Base-by-base conservation (phyloP, 2,113 vertebrate genomes). In the Phaethornis superciliosus region DNA sequence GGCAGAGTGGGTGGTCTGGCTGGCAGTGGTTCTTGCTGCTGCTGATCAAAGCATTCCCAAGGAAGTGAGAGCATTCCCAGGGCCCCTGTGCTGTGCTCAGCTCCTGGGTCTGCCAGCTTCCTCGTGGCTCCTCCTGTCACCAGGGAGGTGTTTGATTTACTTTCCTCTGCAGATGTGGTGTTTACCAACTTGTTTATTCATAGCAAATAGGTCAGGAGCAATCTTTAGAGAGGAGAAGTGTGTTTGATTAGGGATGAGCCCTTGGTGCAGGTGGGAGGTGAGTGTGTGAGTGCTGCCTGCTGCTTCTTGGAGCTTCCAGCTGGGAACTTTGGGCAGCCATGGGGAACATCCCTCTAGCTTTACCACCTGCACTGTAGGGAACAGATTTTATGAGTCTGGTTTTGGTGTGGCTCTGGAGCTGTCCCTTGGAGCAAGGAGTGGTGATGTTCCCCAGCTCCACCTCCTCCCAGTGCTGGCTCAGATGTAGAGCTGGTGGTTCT, bases 301-400 rank as follows among this genome's bases (percentile, higher is more conserved):
- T 0, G 1, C 64, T 54, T 23, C 52, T 49, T 0, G 0, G 28
- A 67, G 30, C 60, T 74, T 30, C 37, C n/a, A 16, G 70, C 81
- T 35, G 4, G 42, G 91, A 32, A 46, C 90, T 94, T 77, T 69
- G 79, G n/a, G 15, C 65, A 8, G 30, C 0, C 1, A 6, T 42
- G 59, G 42, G 28, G 20, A 35, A 22, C 12, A 0, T 21, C 1
- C 0, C 1, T 42, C 35, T 47, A 6, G 56, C 5, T 63, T 52
- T 51, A 19, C 51, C 69, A 3, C 23, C 47, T 30, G 26, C 8
- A 0, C 40, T 83, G 1, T 4, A 75, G 52, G 82, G 47, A 70
- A 8, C 0, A 0, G 9, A 24, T 21, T 35, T 56, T 58, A 46
- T 68, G 10, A 47, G 24, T n/a, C 32, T 10, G 55, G 22, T 46